phyloP scores from a whole-genome alignment of 2,797 vertebrate species.

The Xiphophorus birchmanni region DNA sequence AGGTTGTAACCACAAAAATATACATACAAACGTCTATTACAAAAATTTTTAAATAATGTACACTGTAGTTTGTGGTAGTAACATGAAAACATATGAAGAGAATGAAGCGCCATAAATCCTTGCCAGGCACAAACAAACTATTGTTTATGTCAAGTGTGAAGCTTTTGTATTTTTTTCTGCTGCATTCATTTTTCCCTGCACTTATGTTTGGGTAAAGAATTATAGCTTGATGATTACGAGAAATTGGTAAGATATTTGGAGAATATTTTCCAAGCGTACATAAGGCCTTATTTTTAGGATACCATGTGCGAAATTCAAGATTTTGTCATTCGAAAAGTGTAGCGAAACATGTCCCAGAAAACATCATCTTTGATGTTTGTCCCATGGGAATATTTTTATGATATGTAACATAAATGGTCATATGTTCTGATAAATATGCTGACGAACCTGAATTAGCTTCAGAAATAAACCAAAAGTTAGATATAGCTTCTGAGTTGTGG shows the following conservation, averaged over 20 bases:
- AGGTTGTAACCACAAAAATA: background rate
- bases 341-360: background rate
- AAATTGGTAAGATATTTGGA: background rate
- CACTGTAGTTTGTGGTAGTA: background rate
- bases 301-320: background rate
- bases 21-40: background rate
- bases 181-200: background rate
- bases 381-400: background rate
- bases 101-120: background rate
- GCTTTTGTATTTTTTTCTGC: background rate
- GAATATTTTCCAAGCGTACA: background rate
- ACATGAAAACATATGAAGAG: background rate
- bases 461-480: slow-evolving; percentile 15
- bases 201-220: background rate
- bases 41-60: background rate
- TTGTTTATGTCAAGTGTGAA: background rate
- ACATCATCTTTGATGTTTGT: background rate
- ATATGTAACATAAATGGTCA: slow-evolving; percentile 4
- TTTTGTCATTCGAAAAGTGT: background rate
- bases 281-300: background rate
- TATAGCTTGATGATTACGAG: background rate
- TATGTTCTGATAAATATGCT: slow-evolving; percentile 15
- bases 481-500: background rate
- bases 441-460: slow-evolving; percentile 1
- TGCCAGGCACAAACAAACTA: background rate